Evolutionary conservation across 2,888 invertebrate genomes (phyloP).

Genomic region (Odontothrips loti): DNA sequence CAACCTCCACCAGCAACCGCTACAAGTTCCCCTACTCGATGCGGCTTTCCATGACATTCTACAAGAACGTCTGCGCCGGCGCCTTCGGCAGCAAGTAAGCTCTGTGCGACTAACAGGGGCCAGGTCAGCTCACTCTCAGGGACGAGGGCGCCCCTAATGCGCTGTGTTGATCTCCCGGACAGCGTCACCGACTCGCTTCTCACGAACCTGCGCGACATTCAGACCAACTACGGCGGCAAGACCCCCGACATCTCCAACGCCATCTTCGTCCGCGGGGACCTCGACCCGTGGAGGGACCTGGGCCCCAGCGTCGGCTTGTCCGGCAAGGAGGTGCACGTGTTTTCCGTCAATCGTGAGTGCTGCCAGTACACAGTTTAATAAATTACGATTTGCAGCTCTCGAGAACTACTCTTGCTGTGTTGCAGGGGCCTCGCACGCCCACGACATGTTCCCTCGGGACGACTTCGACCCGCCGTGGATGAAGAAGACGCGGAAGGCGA

Average conservation of each 20-base stretch:
- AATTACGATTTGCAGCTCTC: neutral
- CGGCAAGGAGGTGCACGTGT: neutral
- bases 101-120: too few species aligned
- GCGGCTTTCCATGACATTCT: neutral
- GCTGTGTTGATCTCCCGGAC: neutral
- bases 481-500: slow-evolving; percentile 7
- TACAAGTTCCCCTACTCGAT: neutral
- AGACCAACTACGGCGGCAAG: slow-evolving; percentile 31
- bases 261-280: slow-evolving; percentile 34
- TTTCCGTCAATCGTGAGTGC: neutral
- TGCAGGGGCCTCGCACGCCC: neutral
- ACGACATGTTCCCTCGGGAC: slow-evolving; percentile 16
- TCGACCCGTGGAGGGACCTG: slow-evolving; percentile 35
- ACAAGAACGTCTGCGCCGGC: neutral
- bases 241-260: slow-evolving; percentile 33
- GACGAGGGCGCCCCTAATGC: too few species aligned
- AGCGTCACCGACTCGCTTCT: neutral
- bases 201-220: too few species aligned
- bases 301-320: neutral
- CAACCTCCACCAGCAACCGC: neutral
- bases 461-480: slow-evolving; percentile 10
- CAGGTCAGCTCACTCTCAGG: too few species aligned
- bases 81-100: neutral
- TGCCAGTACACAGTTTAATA: neutral
- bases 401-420: neutral